Evolutionary conservation across 2,888 invertebrate genomes (phyloP).

Genomic region (Drosophila putrida): DNA sequence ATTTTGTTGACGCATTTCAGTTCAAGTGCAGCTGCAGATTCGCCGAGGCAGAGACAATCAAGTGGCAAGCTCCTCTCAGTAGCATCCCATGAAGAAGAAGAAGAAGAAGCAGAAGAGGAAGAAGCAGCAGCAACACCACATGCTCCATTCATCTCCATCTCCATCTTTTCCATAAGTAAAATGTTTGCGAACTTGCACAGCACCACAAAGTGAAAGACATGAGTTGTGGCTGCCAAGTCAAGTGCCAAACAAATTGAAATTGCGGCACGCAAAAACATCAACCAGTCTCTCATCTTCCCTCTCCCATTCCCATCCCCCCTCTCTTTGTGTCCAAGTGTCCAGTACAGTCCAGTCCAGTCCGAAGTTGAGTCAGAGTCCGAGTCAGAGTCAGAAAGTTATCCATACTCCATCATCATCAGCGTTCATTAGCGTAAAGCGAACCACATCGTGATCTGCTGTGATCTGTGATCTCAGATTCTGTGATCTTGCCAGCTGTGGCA

Average conservation of each 20-base stretch:
- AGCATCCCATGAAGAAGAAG: not conserved
- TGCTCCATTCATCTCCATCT: constrained; percentile 17
- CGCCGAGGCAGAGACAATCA: constrained; percentile 50
- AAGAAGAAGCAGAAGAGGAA: too few species aligned
- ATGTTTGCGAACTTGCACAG: constrained; percentile 75
- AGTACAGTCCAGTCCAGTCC: constrained; percentile 6
- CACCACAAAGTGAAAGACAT: constrained; percentile 70
- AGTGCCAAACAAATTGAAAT: constrained; percentile 79
- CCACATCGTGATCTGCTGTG: constrained; percentile 75
- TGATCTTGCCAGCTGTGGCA: constrained; percentile 50
- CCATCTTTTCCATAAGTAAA: constrained; percentile 56
- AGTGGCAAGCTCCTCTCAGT: constrained; percentile 44
- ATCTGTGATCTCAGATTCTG: constrained; percentile 61
- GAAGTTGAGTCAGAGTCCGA: too few species aligned
- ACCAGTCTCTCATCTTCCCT: constrained; percentile 33
- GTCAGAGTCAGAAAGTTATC: constrained; percentile 11
- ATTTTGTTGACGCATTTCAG: constrained; percentile 79
- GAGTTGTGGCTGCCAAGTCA: constrained; percentile 60
- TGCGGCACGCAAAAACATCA: constrained; percentile 78
- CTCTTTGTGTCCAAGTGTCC: not conserved
- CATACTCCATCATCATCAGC: constrained; percentile 72
- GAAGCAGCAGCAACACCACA: constrained; percentile 12
- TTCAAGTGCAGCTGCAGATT: constrained; percentile 75
- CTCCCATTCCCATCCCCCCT: constrained; percentile 6
- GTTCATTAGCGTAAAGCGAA: constrained; percentile 79